Evolutionary conservation across 2,113 vertebrate genomes (phyloP).

Genomic region (Percopsis transmontana): DNA sequence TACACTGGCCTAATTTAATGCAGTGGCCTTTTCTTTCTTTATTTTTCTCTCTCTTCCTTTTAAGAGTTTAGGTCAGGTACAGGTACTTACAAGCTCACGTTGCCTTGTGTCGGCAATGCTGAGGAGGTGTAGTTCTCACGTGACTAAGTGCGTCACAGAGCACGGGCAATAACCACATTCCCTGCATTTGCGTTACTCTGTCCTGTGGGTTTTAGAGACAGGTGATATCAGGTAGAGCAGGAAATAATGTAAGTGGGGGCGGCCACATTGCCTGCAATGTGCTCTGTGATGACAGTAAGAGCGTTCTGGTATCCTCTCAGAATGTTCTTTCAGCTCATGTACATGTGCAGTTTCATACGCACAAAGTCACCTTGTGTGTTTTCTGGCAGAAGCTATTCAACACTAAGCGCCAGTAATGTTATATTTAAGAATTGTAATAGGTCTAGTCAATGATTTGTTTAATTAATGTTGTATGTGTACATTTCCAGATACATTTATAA

Average conservation of each 20-base stretch:
- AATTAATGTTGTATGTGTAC: not conserved
- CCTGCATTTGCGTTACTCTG: conserved; percentile 32
- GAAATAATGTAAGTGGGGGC: conserved; percentile 14
- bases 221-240: conserved; percentile 34
- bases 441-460: not conserved
- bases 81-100: conserved; percentile 60
- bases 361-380: conserved; percentile 41
- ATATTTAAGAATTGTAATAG: not conserved
- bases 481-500: conserved; percentile 22
- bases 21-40: not conserved
- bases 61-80: conserved; percentile 26
- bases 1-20: conserved; percentile 56
- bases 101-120: conserved; percentile 30
- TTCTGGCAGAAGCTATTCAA: conserved; percentile 12
- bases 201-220: conserved; percentile 4
- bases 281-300: conserved; percentile 8
- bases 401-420: conserved; percentile 7
- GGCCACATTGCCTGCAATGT: not conserved
- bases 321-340: conserved; percentile 23
- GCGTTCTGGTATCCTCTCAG: not conserved
- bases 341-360: conserved; percentile 27
- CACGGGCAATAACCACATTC: conserved; percentile 39
- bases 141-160: conserved; percentile 50
- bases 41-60: not conserved
- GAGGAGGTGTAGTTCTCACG: conserved; percentile 16